Conservation (phyloP, 2,797 vertebrate species). For the Mionectes olivaceus region DNA sequence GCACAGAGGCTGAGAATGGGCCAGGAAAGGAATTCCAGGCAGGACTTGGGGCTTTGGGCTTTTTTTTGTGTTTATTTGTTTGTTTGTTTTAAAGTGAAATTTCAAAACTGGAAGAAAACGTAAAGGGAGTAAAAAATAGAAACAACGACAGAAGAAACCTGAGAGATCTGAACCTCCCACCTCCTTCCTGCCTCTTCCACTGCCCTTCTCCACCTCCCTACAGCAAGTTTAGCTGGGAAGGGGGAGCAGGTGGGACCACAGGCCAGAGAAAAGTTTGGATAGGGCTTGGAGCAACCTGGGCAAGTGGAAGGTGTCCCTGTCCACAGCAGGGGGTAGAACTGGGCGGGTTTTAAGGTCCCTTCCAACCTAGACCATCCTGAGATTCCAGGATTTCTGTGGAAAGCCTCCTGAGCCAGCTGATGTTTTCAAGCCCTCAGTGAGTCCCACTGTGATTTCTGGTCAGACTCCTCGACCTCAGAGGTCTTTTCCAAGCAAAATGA, state of each 20-base stretch:
- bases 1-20: conserved; percentile 71
- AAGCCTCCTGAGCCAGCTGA: neutral
- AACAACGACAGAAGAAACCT: neutral
- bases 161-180: neutral
- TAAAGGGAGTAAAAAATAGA: conserved; percentile 74
- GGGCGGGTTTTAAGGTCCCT: neutral
- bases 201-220: neutral
- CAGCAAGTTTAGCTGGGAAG: neutral
- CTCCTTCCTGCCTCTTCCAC: neutral
- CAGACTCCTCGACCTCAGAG: neutral
- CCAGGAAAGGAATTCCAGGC: conserved; percentile 80
- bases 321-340: neutral
- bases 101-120: conserved; percentile 68
- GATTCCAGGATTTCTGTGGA: neutral
- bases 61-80: neutral
- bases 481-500: neutral
- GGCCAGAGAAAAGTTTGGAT: neutral
- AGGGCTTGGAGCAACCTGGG: neutral
- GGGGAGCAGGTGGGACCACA: neutral
- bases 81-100: conserved; percentile 61
- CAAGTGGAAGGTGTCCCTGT: too few species aligned
- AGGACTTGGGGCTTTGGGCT: neutral
- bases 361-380: neutral
- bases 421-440: rapidly evolving
- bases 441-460: neutral